Evolutionary conservation across 2,888 invertebrate genomes (phyloP), one percentile per base, ranked within the genome.

Genomic region (Leptothorax acervorum): DNA sequence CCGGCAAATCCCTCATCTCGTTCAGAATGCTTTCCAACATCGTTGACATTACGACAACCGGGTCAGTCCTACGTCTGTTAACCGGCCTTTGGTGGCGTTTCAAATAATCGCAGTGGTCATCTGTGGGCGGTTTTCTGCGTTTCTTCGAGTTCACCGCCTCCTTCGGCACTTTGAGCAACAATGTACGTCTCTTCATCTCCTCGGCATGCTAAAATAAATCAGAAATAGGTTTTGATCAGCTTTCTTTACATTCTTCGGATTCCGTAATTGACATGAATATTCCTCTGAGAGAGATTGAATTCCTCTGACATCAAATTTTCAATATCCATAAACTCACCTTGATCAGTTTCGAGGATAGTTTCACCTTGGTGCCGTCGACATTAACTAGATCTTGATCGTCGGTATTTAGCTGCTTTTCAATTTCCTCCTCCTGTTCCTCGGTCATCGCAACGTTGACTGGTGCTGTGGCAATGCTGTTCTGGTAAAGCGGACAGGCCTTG

Each of bases 401-500:
- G 11, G 97, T 97, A 83, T 97, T 97, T 28, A 97, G 95, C 91
- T 97, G 97, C 90, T 97, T 97, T 90, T 97, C 97, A 84, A 97
- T 97, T 90, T 98, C 97, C 91, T 97, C 97, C 92, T 97, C 97
- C 92, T 98, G 97, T 91, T 98, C 98, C 91, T 98, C 98, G 0
- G 97, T 97, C 95, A 97, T 96, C 0, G 97, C 96, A 3, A 97
- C 96, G 91, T 96, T 96, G 60, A 97, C 96, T 0, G 97, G 96
- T 15, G 96, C 96, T 5, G 96, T 94, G 6, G 89, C 88, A 23
- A 91, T 86, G n/a, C 89, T 95, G 83, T 97, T 97, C 85, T 98
- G 98, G 95, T 99, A 99, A 73, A 98, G 95, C 0, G 99, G 99
- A 95, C 99, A 99, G 15, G 99, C 98, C 94, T 99, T 99, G 95